Evolutionary conservation across 2,888 invertebrate genomes (phyloP).

Genomic region (Microlaimidae sp.): DNA sequence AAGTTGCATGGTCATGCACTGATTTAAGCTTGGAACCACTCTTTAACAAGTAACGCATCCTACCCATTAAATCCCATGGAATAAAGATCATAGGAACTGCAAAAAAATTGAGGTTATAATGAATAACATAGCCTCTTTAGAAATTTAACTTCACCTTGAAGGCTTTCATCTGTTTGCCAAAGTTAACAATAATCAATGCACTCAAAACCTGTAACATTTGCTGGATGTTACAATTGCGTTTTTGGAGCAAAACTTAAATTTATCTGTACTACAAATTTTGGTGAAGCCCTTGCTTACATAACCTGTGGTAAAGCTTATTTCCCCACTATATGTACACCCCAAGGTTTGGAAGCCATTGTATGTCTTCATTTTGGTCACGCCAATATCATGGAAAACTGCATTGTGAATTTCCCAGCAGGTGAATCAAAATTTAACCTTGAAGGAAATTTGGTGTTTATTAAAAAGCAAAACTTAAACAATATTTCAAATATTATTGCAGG

Average conservation of each 20-base stretch:
- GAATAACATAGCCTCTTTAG: background rate
- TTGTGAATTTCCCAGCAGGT: background rate
- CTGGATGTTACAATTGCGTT: background rate
- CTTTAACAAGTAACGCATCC: background rate
- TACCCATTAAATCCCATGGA: background rate
- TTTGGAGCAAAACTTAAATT: background rate
- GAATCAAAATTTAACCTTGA: background rate
- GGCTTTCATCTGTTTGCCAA: background rate
- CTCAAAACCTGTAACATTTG: background rate
- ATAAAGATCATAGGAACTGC: background rate
- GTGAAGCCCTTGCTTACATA: conserved; percentile 10
- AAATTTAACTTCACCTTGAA: background rate
- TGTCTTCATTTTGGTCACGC: background rate
- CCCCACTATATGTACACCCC: background rate
- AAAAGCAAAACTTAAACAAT: background rate
- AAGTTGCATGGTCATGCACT: background rate
- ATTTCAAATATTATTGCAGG: background rate
- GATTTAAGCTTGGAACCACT: too few relatives aligned
- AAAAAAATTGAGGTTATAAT: background rate
- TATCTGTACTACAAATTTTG: too few relatives aligned
- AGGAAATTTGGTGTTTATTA: background rate
- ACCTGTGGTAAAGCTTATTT: background rate
- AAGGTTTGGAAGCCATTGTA: background rate
- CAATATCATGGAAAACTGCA: background rate
- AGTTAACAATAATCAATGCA: background rate